Base-by-base conservation (phyloP, 2,113 vertebrate genomes). In the Castor canadensis region DNA sequence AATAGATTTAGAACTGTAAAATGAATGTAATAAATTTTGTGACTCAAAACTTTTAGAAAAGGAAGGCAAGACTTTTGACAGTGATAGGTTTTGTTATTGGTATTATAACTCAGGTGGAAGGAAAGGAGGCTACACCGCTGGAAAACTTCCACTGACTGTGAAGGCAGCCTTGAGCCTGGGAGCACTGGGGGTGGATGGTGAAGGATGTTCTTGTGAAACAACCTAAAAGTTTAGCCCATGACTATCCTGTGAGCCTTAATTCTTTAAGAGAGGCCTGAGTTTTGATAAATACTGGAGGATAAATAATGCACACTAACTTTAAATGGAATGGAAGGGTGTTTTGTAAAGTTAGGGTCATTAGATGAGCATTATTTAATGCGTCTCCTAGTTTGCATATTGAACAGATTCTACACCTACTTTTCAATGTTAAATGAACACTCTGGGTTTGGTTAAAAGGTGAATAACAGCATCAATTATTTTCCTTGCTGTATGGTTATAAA, bases 11-110 rank as follows among this genome's bases (percentile, higher is more conserved):
- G 52, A 94, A 60, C 19, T 80, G 32, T 66, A 89, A 90, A 93
- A 83, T 69, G 62, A 95, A 5, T 67, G 43, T 83, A 81, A 95
- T 79, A 89, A 95, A 95, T 73, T 83, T 26, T n/a, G 83, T 45
- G 28, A 84, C 56, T 92, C 60, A 83, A 95, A 67, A 10, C 52
- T 62, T 92, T 75, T 6, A 93, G 67, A n/a, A 85, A 93, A 93
- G 96, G 43, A 96, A 91, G 43, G 17, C 24, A 82, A 95, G 54
- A 38, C 38, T 64, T 84, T 82, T 56, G 94, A 86, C 72, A 71
- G 43, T 79, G 87, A 89, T 7, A 45, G 62, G 49, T 95, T 82
- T 76, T 95, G 76, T 79, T 92, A 73, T 73, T 69, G 73, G 66
- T n/a, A 47, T 71, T 69, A 45, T 85, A 92, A 93, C 72, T 64